These are phyloP conservation scores for Hyposmocoma kahamanoa DNA, from an alignment of 1,140 invertebrate species.

Conservation along the genomic window DNA sequence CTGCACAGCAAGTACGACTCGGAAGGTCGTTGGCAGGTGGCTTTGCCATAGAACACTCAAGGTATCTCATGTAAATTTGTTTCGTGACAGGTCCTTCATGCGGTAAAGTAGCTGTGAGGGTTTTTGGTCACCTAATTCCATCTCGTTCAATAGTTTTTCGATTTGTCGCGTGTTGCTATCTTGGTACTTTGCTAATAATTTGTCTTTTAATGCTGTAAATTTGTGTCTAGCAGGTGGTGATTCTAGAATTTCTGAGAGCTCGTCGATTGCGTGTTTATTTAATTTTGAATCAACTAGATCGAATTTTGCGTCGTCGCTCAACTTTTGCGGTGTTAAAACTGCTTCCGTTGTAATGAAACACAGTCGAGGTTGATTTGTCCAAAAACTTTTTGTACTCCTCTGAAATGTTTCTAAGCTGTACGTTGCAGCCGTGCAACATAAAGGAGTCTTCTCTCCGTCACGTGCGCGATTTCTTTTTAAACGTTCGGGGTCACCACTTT, in stretches of 20 bases:
- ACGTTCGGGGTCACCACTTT: no score
- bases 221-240: neutral
- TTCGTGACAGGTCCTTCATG: neutral
- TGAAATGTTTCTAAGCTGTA: no score
- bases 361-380: neutral
- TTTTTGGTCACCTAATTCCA: constrained; percentile 3
- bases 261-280: neutral
- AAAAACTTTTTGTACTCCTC: no score
- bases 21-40: neutral
- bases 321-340: neutral
- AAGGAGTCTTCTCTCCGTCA: no score
- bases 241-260: neutral
- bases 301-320: neutral
- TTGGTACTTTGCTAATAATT: neutral
- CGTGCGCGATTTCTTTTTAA: no score
- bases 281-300: neutral
- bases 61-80: neutral
- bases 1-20: neutral
- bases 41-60: neutral
- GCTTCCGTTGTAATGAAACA: neutral
- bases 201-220: neutral
- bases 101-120: neutral
- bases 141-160: neutral
- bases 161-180: neutral
- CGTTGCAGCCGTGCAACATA: no score